phyloP scores from a whole-genome alignment of 2,888 invertebrate genomes.

The Geophilus truncorum region DNA sequence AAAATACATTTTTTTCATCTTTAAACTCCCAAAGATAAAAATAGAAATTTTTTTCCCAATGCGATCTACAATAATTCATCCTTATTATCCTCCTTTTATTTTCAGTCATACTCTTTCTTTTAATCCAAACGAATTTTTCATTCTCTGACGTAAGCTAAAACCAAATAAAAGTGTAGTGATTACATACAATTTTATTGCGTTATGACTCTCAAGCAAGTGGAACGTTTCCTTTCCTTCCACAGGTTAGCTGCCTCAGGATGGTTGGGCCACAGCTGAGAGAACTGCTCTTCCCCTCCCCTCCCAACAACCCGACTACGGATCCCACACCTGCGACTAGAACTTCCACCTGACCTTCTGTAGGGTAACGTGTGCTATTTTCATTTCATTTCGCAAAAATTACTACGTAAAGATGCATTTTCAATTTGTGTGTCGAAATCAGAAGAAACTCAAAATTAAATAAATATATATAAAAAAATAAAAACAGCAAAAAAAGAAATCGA shows the following conservation, averaged over 20 bases:
- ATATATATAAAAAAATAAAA: not conserved
- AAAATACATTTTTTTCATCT: no score
- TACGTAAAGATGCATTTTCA: not conserved
- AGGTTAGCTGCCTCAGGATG: constrained; percentile 34
- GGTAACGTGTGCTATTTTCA: constrained; percentile 33
- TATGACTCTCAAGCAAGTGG: constrained; percentile 10
- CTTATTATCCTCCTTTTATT: not conserved
- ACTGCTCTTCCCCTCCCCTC: constrained; percentile 33
- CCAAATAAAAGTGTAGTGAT: not conserved
- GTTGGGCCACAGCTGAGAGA: constrained; percentile 35
- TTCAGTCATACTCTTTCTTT: not conserved
- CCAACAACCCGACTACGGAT: constrained; percentile 31
- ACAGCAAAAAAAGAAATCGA: not conserved
- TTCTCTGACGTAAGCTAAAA: constrained; percentile 4
- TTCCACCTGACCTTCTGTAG: constrained; percentile 32
- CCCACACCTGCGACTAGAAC: constrained; percentile 32
- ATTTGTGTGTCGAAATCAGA: not conserved
- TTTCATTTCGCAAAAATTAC: not conserved
- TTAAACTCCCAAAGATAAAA: not conserved
- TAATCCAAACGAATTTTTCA: not conserved
- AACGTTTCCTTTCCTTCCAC: constrained; percentile 28
- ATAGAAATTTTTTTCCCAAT: not conserved
- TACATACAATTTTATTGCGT: not conserved
- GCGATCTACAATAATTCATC: not conserved
- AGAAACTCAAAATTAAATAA: not conserved